These are phyloP conservation scores for Sternotherus odoratus DNA, from an alignment of 2,797 vertebrate genomes.

Conservation along the genomic window DNA sequence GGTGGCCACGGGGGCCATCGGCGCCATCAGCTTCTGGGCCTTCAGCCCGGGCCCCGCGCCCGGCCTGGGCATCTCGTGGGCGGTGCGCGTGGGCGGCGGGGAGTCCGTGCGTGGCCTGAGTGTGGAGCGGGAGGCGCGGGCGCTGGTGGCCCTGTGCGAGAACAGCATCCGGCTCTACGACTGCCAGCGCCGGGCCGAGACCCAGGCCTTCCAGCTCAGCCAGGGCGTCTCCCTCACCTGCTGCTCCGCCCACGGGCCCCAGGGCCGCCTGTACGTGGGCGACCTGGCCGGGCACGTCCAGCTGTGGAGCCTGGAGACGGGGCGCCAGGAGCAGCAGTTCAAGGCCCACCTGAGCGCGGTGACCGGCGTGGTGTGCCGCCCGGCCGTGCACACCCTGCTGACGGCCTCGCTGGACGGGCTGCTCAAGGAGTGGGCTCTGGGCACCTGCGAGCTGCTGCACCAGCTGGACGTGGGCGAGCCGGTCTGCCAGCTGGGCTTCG, in stretches of 20 bases:
- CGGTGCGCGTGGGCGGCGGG: constrained; percentile 15
- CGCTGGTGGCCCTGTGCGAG: constrained; percentile 70
- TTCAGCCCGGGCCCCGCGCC: constrained; percentile 17
- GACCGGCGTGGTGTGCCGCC: constrained; percentile 46
- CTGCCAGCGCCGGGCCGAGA: not conserved
- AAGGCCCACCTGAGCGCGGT: constrained; percentile 58
- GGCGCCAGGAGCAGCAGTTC: constrained; percentile 50
- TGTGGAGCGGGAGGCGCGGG: constrained; percentile 40
- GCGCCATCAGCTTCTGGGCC: constrained; percentile 67
- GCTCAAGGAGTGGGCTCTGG: constrained; percentile 76
- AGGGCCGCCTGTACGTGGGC: constrained; percentile 67
- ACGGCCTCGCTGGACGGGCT: constrained; percentile 69
- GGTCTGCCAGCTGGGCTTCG: constrained; percentile 49
- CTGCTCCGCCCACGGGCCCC: constrained; percentile 41
- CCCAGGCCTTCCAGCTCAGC: constrained; percentile 5
- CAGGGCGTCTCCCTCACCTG: constrained; percentile 59
- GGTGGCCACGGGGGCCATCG: constrained; percentile 66
- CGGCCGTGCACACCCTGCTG: constrained; percentile 60
- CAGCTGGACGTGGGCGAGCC: constrained; percentile 54
- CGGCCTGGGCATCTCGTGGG: constrained; percentile 41
- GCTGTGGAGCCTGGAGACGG: constrained; percentile 49
- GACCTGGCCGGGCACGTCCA: constrained; percentile 64
- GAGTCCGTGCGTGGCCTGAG: constrained; percentile 65
- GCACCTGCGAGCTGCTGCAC: constrained; percentile 61
- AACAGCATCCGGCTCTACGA: constrained; percentile 56